phyloP scores from a whole-genome alignment of 23 tunicate genomes.

The Styela plicata region DNA sequence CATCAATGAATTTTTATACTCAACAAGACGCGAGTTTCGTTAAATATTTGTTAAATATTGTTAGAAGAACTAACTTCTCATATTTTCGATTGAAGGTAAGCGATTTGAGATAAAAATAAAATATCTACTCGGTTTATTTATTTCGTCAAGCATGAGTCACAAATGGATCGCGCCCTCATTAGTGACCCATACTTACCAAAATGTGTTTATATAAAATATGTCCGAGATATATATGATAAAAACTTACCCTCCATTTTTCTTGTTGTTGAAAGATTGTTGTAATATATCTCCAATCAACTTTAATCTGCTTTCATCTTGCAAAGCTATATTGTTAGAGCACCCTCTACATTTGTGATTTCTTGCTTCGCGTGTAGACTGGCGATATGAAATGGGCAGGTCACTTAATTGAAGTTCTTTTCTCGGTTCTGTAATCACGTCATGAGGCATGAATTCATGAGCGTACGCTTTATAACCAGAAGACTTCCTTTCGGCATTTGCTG shows the following conservation, averaged over 20 bases:
- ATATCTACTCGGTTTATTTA: too few species aligned
- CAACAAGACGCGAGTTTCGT: too few species aligned
- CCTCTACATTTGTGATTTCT: not conserved
- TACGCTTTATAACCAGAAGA: not conserved
- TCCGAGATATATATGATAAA: not conserved
- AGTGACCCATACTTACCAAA: too few species aligned
- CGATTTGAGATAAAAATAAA: too few species aligned
- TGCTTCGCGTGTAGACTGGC: not conserved
- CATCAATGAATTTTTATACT: too few species aligned
- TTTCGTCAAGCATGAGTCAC: too few species aligned
- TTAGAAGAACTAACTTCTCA: too few species aligned
- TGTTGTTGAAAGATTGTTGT: conserved; percentile 14
- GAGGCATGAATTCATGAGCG: conserved; percentile 9
- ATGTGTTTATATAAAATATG: too few species aligned
- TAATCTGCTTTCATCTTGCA: not conserved
- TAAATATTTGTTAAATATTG: too few species aligned
- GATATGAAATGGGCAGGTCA: not conserved
- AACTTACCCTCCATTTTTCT: conserved; percentile 1
- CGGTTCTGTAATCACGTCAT: not conserved
- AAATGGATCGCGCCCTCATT: too few species aligned
- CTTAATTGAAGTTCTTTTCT: not conserved
- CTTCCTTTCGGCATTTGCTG: not conserved
- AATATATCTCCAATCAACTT: conserved; percentile 16
- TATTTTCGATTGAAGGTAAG: too few species aligned
- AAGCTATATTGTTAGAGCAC: not conserved